Evolutionary conservation across 1,140 invertebrate genomes (phyloP), one percentile per base, ranked within the genome.

Genomic region (Pachypeltis micranthus): DNA sequence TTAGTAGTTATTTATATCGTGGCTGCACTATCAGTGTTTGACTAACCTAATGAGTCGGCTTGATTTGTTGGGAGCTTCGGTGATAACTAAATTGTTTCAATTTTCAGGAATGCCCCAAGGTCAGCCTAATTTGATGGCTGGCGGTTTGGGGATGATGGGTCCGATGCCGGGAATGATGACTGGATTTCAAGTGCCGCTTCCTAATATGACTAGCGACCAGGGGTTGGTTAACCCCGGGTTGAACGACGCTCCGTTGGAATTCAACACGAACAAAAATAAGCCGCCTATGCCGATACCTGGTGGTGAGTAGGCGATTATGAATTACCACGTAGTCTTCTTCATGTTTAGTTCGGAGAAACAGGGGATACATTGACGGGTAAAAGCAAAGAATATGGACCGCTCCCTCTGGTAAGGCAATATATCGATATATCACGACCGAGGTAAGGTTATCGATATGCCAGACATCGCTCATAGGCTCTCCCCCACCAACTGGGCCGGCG

Each of bases 191-290:
- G 31, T 39, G 7, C 73, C 74, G 34, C 54, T 77, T 29, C 74
- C 74, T 63, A 24, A 56, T 2, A 44, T 57, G 51, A 21, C 44
- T 28, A 31, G 54, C 25, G 24, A 54, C 16, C 60, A 54, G 34
- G 27, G 24, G n/a, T 16, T 23, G 64, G 67, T 34, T 54, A 61
- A 65, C 28, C 81, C 83, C 51, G 81, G 80, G 1, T 78, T 83
- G 69, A 86, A 85, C 67, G 84, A 87, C 70, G 78, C 78, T 54
- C 83, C 84, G 2, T 69, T 86, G 26, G 82, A 85, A 69, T 86
- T 86, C 68, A 83, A 81, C 67, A 79, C 78, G 27, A 83, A 80
- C 68, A 86, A 85, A 72, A 82, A 79, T 71, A 82, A 83, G 68
- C 80, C 81, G 16, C 77, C 80, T 2, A 75, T 79, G 64, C 70